Evolutionary conservation across 2,113 vertebrate genomes (phyloP).

Genomic region (Malurus elegans): DNA sequence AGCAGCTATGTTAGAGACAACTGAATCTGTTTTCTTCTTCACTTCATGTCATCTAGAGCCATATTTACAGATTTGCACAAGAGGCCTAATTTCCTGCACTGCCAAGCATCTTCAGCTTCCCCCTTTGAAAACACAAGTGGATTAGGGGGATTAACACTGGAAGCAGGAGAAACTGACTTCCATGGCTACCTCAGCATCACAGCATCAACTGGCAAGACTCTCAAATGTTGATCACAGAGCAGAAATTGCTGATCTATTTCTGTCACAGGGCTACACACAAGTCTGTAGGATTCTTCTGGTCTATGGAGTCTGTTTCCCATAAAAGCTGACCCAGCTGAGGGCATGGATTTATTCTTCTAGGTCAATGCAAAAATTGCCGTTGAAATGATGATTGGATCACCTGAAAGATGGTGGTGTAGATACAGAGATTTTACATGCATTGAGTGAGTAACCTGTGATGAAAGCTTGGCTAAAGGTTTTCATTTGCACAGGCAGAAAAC

Average conservation of each 20-base stretch:
- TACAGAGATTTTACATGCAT: not conserved
- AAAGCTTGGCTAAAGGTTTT: not conserved
- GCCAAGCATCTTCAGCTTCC: not conserved
- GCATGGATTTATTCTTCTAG: not conserved
- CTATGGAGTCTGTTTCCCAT: not conserved
- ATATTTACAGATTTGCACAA: not conserved
- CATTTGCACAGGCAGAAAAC: not conserved
- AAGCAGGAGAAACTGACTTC: not conserved
- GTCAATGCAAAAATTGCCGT: not conserved
- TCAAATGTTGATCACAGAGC: not conserved
- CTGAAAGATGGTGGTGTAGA: not conserved
- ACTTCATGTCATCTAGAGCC: not conserved
- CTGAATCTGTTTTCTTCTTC: not conserved
- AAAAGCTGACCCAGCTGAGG: not conserved
- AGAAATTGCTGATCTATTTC: not conserved
- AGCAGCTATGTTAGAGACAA: not conserved
- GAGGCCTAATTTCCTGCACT: not conserved
- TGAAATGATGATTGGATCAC: not conserved
- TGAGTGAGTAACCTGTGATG: not conserved
- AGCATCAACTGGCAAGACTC: not conserved
- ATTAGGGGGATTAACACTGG: not conserved
- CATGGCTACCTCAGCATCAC: not conserved
- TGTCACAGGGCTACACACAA: not conserved
- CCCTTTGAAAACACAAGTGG: not conserved
- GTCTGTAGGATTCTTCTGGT: not conserved